Evolutionary conservation across 2,797 vertebrate species (phyloP).

Genomic region (Myotis planiceps): DNA sequence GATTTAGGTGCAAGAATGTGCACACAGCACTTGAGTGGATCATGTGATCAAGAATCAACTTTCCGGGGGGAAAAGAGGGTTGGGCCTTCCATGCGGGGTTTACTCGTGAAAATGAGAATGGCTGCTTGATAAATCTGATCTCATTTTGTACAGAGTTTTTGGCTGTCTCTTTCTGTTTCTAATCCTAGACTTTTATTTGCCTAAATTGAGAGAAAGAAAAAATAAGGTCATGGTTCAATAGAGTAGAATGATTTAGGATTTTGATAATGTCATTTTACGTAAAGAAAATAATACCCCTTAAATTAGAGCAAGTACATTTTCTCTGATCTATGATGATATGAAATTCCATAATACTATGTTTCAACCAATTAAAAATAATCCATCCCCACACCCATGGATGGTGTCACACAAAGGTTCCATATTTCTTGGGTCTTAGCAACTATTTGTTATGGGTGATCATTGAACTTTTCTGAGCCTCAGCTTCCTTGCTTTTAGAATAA

Average conservation of each 20-base stretch:
- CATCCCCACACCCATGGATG: neutral
- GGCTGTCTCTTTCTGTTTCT: neutral
- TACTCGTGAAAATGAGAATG: neutral
- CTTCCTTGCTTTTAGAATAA: neutral
- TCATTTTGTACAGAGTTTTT: neutral
- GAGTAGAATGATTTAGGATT: neutral
- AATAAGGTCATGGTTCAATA: neutral
- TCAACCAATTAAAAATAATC: neutral
- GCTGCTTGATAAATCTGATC: neutral
- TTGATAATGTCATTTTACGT: neutral
- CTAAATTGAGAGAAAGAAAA: slow-evolving; percentile 19
- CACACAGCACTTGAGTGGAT: too few relatives aligned
- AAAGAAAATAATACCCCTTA: neutral
- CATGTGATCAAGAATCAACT: neutral
- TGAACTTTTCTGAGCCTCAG: neutral
- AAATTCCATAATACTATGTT: neutral
- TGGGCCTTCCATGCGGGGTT: neutral
- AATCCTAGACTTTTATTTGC: neutral
- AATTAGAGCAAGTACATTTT: slow-evolving; percentile 14
- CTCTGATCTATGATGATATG: neutral
- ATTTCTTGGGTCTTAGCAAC: neutral
- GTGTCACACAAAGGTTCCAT: neutral
- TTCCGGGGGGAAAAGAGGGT: too few relatives aligned
- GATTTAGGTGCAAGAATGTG: neutral
- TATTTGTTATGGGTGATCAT: neutral